phyloP scores from a whole-genome alignment of 2,888 invertebrate genomes.

The Chymomyza amoena region DNA sequence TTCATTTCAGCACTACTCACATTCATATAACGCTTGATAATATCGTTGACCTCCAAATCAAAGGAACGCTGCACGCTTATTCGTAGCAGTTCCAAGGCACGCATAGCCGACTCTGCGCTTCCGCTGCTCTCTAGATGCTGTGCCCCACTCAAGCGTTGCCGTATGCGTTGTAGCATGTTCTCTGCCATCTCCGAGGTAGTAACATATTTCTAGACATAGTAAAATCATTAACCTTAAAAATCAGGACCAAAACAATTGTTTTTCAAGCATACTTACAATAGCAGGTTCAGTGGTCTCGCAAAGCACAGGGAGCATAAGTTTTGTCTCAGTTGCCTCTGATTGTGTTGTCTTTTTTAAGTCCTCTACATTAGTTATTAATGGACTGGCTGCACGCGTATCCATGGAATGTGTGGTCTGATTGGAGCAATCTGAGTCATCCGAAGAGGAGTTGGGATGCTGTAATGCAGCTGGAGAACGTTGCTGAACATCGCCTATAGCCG shows the following conservation, averaged over 20 bases:
- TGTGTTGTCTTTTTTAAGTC: slow-evolving; percentile 6
- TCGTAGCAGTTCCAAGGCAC: slow-evolving; percentile 82
- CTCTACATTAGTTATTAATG: slow-evolving; percentile 25
- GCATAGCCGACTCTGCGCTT: slow-evolving; percentile 75
- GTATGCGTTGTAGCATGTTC: slow-evolving; percentile 71
- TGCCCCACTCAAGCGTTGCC: slow-evolving; percentile 72
- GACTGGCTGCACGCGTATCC: slow-evolving; percentile 71
- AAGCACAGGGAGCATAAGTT: slow-evolving; percentile 27
- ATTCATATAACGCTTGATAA: slow-evolving; percentile 82
- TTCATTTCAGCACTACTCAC: slow-evolving; percentile 70
- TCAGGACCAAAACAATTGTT: neutral
- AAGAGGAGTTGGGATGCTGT: slow-evolving; percentile 65
- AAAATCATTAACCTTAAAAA: neutral
- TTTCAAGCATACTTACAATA: slow-evolving; percentile 33
- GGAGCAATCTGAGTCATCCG: slow-evolving; percentile 78
- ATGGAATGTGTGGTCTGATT: slow-evolving; percentile 77
- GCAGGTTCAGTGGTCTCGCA: slow-evolving; percentile 40
- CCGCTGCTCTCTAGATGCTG: slow-evolving; percentile 60
- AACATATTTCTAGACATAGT: slow-evolving; percentile 66
- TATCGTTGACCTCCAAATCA: slow-evolving; percentile 82
- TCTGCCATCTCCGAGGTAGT: slow-evolving; percentile 78
- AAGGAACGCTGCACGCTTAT: slow-evolving; percentile 82
- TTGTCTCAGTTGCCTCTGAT: slow-evolving; percentile 5
- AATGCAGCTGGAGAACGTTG: slow-evolving; percentile 68
- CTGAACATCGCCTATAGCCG: slow-evolving; percentile 30